Conservation (phyloP, 2,888 invertebrate genomes). For the Vesta saturnalis region DNA sequence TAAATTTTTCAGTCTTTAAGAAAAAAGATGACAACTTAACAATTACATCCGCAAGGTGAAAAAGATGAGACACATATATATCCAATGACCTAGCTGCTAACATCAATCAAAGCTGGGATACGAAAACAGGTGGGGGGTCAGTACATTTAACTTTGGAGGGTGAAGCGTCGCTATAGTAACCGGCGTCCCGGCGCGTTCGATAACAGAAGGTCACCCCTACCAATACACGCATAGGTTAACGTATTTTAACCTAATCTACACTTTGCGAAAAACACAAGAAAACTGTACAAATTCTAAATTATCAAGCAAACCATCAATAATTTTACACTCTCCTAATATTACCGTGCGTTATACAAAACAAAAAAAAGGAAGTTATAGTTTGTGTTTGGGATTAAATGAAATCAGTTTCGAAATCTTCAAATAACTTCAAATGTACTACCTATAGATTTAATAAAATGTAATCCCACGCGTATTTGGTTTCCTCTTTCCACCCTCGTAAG, state of each 20-base stretch:
- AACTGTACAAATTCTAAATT: conserved; percentile 1
- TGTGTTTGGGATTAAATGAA: not conserved
- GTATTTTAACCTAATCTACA: conserved; percentile 32
- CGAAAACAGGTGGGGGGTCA: conserved; percentile 48
- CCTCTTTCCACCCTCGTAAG: too few species aligned
- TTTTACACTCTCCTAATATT: not conserved
- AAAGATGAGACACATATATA: conserved; percentile 22
- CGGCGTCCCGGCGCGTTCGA: conserved; percentile 47
- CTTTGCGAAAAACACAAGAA: conserved; percentile 15
- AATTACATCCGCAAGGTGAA: conserved; percentile 23
- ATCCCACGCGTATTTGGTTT: too few species aligned
- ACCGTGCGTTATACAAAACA: too few species aligned
- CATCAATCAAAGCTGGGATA: conserved; percentile 45
- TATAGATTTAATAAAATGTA: too few species aligned
- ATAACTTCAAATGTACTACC: too few species aligned
- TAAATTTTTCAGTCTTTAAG: not conserved
- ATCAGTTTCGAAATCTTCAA: not conserved
- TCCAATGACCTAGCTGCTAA: conserved; percentile 30
- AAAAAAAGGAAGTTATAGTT: too few species aligned
- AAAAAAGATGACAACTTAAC: conserved; percentile 6
- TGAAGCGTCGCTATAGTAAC: conserved; percentile 46
- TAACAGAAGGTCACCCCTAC: conserved; percentile 45
- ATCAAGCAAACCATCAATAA: not conserved
- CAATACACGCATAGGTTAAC: conserved; percentile 35
- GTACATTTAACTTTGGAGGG: conserved; percentile 46